These are phyloP conservation scores for Scatophagus argus DNA, from an alignment of 2,113 vertebrate genomes.

Conservation along the genomic window DNA sequence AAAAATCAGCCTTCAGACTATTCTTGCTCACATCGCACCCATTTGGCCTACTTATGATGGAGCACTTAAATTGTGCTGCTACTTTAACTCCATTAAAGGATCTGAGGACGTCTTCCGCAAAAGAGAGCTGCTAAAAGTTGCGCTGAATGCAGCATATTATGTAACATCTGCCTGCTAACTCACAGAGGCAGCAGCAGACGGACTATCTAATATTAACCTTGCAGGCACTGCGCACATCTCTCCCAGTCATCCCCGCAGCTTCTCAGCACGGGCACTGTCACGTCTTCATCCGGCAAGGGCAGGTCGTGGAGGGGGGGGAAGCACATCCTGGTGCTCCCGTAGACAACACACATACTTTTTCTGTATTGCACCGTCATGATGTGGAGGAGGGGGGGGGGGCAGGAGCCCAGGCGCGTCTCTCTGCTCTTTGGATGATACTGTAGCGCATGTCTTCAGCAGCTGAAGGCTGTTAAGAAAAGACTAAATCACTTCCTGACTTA, in stretches of 20 bases:
- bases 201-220: background rate
- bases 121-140: slow-evolving; percentile 23
- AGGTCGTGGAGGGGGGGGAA: slow-evolving; percentile 7
- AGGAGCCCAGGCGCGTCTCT: slow-evolving; percentile 14
- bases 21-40: no score
- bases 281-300: slow-evolving; percentile 24
- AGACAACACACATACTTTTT: background rate
- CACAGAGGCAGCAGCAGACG: background rate
- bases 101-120: background rate
- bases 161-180: slow-evolving; percentile 21
- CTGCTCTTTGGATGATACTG: background rate
- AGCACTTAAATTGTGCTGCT: background rate
- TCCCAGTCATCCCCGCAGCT: slow-evolving; percentile 11
- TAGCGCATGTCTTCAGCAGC: background rate
- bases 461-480: background rate
- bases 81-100: slow-evolving; percentile 7
- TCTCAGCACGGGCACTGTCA: background rate
- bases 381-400: background rate
- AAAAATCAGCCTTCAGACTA: no score
- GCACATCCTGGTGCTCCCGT: slow-evolving; percentile 17
- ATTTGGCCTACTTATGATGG: no score
- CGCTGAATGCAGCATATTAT: slow-evolving; percentile 37
- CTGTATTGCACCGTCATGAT: slow-evolving; percentile 63
- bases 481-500: slow-evolving; percentile 67
- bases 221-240: slow-evolving; percentile 26